Evolutionary conservation across 1,140 invertebrate species (phyloP), one percentile per base, ranked within the genome.

Genomic region (Aphaenogaster rudis): DNA sequence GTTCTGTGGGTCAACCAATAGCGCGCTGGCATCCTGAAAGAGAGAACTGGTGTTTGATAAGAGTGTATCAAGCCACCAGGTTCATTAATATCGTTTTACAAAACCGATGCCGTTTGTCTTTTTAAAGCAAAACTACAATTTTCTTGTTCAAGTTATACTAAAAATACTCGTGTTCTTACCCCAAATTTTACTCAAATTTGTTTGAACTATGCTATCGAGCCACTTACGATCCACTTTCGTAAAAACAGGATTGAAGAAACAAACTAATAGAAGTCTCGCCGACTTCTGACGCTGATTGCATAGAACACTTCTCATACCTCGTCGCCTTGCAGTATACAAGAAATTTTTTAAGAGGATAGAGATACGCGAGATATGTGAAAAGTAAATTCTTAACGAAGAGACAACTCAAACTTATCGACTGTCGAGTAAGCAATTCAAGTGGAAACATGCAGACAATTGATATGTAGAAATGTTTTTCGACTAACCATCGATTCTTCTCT

Each of bases 401-500:
- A 82, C 15, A 87, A 42, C 42, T 63, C 48, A 57, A 71, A 78
- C 17, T 89, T 42, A 33, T 77, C 67, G 15, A 77, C 15, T 66
- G 17, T 82, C 6, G 15, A 54, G 21, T 66, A 72, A 82, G 28
- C 28, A 2, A 57, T 86, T 64, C n/a, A 52, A 57, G 28, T 86
- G n/a, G 39, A 61, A 76, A 82, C 81, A 92, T 88, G 90, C 90
- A 88, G 72, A 85, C 59, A 52, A 71, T 59, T 79, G 50, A 33
- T 79, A 85, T 17, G 8, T 66, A 78, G 11, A 87, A 61, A 71
- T 86, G 52, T 87, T 59, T 45, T 66, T 54, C n/a, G 92, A 96
- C 97, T 97, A 96, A 99, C 98, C 99, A 96, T 99, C 99, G 94
- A 98, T 97, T 95, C 98, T 97, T 94, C 98, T 97, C 95, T 99